A percentile compares a stretch with the other conserved stretches of the same genome.
Evolutionary conservation across 1,140 invertebrate genomes (phyloP).

Genomic region (Mamestra configurata): DNA sequence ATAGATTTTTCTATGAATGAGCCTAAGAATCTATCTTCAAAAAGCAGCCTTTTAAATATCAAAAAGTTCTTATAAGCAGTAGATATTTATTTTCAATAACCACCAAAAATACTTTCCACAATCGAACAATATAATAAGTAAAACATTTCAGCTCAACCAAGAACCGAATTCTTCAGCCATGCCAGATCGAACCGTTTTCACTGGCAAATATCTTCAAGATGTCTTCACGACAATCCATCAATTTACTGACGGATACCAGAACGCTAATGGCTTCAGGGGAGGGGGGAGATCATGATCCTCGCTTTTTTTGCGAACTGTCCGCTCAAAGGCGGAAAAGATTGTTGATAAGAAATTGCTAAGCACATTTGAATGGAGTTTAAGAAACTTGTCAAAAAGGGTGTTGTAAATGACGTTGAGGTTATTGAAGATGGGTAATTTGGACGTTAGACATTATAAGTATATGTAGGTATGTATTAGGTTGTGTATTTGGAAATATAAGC

Average conservation of each 20-base stretch:
- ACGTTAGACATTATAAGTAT: not conserved
- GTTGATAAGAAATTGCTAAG: constrained; percentile 28
- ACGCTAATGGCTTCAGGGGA: constrained; percentile 56
- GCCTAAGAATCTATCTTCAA: too few relatives aligned
- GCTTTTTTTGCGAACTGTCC: constrained; percentile 23
- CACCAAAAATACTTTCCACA: too few relatives aligned
- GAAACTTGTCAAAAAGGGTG: constrained; percentile 17
- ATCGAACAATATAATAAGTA: too few relatives aligned
- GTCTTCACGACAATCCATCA: constrained; percentile 56
- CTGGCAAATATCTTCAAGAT: constrained; percentile 25
- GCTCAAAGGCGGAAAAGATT: constrained; percentile 23
- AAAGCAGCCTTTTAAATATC: too few relatives aligned
- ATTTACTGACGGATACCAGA: constrained; percentile 51
- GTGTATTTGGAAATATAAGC: too few relatives aligned
- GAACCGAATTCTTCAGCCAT: not conserved
- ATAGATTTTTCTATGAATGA: too few relatives aligned
- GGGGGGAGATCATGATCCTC: constrained; percentile 19
- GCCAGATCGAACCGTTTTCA: constrained; percentile 25
- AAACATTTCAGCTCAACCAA: not conserved
- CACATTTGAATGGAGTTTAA: constrained; percentile 35
- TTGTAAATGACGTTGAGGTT: not conserved
- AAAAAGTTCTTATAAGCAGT: too few relatives aligned
- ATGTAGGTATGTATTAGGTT: not conserved
- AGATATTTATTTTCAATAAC: too few relatives aligned
- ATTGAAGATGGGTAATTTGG: constrained; percentile 8